Conservation (phyloP, 2,797 vertebrate genomes). For the Lepidocolaptes lacrymiger region DNA sequence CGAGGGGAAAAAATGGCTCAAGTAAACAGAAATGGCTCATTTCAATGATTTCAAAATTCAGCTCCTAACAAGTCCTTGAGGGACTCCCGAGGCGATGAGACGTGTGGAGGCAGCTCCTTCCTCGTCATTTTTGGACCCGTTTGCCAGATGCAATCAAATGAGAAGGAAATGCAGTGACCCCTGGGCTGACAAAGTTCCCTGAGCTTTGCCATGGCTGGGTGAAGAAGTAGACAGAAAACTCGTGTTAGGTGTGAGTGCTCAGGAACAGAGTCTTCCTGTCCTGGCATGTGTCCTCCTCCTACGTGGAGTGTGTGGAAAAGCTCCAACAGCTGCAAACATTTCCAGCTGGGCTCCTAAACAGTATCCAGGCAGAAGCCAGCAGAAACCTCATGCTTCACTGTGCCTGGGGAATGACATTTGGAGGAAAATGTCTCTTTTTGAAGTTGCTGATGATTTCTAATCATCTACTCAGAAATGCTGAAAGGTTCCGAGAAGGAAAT, state of each 20-base stretch:
- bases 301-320: not conserved
- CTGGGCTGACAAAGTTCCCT: not conserved
- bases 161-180: not conserved
- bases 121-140: not conserved
- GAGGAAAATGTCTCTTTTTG: not conserved
- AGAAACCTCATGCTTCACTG: not conserved
- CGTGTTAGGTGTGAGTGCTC: not conserved
- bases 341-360: constrained; percentile 1
- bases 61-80: not conserved
- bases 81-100: not conserved
- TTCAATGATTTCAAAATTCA: constrained; percentile 20
- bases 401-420: not conserved
- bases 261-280: not conserved
- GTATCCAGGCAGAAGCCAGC: not conserved
- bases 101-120: not conserved
- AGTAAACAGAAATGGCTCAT: constrained; percentile 37
- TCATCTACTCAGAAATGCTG: not conserved
- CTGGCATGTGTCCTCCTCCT: not conserved
- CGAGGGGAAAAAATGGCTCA: not conserved
- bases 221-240: not conserved
- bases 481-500: not conserved
- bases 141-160: not conserved
- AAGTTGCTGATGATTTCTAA: not conserved
- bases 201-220: not conserved
- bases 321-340: not conserved